Evolutionary conservation across 2,113 vertebrate species (phyloP).

Genomic region (Anthoscopus minutus): DNA sequence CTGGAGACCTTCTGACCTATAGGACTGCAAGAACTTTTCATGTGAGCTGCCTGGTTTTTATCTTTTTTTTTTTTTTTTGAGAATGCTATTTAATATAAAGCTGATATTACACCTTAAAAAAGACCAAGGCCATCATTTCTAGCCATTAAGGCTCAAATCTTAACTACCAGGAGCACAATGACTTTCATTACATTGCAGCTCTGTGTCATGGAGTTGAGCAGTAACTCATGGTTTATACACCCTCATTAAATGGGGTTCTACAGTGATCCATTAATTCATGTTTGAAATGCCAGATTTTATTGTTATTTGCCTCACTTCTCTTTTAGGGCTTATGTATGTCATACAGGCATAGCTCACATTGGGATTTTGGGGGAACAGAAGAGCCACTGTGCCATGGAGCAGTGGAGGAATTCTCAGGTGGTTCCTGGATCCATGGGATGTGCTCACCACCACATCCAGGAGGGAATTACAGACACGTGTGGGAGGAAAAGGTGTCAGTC

Average conservation of each 20-base stretch:
- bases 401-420: not conserved
- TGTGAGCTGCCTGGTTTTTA: not conserved
- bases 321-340: slow-evolving; percentile 20
- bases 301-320: slow-evolving; percentile 48
- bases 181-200: slow-evolving; percentile 49
- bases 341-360: not conserved
- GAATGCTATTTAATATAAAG: slow-evolving; percentile 43
- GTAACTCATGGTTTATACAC: slow-evolving; percentile 59
- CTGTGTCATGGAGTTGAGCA: slow-evolving; percentile 39
- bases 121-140: slow-evolving; percentile 25
- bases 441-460: not conserved
- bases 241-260: slow-evolving; percentile 51
- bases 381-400: not conserved
- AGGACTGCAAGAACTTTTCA: not conserved
- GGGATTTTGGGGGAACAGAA: not conserved
- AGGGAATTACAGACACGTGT: not conserved
- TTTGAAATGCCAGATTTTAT: slow-evolving; percentile 63
- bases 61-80: not conserved
- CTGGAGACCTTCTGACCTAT: not conserved
- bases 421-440: not conserved
- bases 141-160: slow-evolving; percentile 38
- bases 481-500: not conserved
- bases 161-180: slow-evolving; percentile 32
- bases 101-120: slow-evolving; percentile 10
- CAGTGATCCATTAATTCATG: slow-evolving; percentile 48